Evolutionary conservation across 2,888 invertebrate species (phyloP), one percentile per base, ranked within the genome.

Genomic region (Monopis laevigella): DNA sequence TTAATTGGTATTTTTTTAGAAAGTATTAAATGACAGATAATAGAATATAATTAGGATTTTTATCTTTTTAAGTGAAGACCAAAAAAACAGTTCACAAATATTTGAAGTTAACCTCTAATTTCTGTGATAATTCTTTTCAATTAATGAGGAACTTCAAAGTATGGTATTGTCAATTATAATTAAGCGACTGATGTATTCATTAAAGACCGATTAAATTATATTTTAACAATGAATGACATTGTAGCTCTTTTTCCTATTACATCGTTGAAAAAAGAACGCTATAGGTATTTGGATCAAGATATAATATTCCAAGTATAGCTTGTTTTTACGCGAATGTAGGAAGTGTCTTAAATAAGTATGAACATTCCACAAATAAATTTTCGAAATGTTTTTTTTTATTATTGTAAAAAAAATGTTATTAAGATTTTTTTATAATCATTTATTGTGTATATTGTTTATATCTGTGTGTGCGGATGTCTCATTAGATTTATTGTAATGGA

Each of bases 51-150:
- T n/a, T n/a, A n/a, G n/a, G n/a, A n/a, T n/a, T n/a, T n/a, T n/a
- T n/a, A n/a, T n/a, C n/a, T n/a, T n/a, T n/a, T n/a, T n/a, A n/a
- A n/a, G n/a, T n/a, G n/a, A n/a, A n/a, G n/a, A n/a, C n/a, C n/a
- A n/a, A n/a, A n/a, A n/a, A n/a, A n/a, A n/a, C n/a, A n/a, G n/a
- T n/a, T 5, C 32, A 32, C 6, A 12, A 47, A 53, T 51, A 60
- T 72, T 77, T 78, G 78, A 70, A 78, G 68, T 51, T 58, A 50
- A 54, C 78, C 78, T 80, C 78, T 72, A 63, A 65, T 61, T 77
- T 77, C 78, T 80, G 78, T 80, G 78, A 80, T 80, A 80, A 71
- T 64, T 74, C 66, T 77, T 66, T 73, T 69, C 68, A n/a, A n/a
- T n/a, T n/a, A 70, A 65, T 74, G 78, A 65, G 78, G 78, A 56